Percentiles rank a stretch among this genome's conserved stretches.
Evolutionary conservation across 2,113 vertebrate genomes (phyloP).

Genomic region (Burhinus bistriatus): DNA sequence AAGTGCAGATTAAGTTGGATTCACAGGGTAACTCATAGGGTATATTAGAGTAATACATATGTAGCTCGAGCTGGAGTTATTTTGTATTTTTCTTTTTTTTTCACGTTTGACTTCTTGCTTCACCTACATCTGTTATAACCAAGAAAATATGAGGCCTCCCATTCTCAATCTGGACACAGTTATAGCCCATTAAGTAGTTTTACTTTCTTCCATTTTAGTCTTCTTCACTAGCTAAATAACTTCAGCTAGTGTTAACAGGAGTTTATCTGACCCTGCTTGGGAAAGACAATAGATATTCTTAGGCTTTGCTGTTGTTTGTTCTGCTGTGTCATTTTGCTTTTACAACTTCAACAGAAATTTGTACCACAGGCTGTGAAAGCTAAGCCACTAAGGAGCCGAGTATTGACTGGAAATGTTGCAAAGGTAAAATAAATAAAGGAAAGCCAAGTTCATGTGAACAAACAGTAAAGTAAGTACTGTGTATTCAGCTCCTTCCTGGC

Average conservation of each 20-base stretch:
- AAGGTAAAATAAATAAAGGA: conserved; percentile 29
- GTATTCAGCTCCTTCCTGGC: not conserved
- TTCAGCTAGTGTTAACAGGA: not conserved
- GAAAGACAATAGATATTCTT: not conserved
- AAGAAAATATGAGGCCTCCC: not conserved
- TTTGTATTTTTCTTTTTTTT: not conserved
- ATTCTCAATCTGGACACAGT: not conserved
- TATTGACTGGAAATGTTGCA: conserved; percentile 15
- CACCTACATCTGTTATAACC: not conserved
- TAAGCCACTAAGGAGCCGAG: not conserved
- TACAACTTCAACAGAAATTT: conserved; percentile 23
- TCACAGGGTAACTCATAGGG: not conserved
- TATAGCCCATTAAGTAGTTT: not conserved
- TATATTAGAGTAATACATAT: not conserved
- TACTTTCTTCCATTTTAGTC: not conserved
- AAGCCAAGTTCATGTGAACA: not conserved
- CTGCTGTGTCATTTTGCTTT: not conserved
- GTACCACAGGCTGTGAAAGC: not conserved
- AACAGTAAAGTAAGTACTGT: not conserved
- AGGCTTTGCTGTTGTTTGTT: not conserved
- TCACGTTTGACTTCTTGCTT: not conserved
- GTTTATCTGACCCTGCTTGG: not conserved
- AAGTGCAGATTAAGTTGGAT: not conserved
- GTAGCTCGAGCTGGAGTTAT: not conserved
- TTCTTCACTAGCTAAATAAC: not conserved